phyloP scores from a whole-genome alignment of 2,797 vertebrate genomes.

The Oreochromis grahami region DNA sequence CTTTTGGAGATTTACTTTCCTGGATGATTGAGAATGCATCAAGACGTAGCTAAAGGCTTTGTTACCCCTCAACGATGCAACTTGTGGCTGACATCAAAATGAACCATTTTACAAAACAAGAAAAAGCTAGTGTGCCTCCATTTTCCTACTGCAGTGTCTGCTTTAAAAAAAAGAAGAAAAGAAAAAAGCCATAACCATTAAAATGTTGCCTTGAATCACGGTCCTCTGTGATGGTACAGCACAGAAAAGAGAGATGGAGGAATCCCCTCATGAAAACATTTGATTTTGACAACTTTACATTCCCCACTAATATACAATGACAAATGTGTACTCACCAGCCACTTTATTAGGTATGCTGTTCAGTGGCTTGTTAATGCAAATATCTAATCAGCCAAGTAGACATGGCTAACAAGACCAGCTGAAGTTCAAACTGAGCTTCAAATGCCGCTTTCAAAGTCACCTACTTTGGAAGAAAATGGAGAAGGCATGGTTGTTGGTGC shows the following conservation, averaged over 20 bases:
- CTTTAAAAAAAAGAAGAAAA: background rate
- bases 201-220: background rate
- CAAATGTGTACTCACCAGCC: background rate
- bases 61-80: background rate
- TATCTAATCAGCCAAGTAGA: background rate
- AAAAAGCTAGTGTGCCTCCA: background rate
- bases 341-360: background rate
- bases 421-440: background rate
- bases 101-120: background rate
- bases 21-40: too few species aligned
- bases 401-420: background rate
- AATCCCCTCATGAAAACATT: background rate
- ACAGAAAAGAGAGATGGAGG: background rate
- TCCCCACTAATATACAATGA: background rate
- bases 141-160: background rate
- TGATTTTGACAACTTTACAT: background rate
- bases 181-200: background rate
- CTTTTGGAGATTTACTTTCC: too few species aligned
- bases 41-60: background rate
- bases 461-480: background rate
- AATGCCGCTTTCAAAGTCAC: accelerated
- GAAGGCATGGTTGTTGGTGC: background rate
- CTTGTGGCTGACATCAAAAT: background rate
- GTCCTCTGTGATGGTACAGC: background rate
- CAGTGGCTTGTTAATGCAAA: background rate